These are phyloP conservation scores for Chitala chitala DNA, from an alignment of 2,113 vertebrate genomes.

Conservation along the genomic window DNA sequence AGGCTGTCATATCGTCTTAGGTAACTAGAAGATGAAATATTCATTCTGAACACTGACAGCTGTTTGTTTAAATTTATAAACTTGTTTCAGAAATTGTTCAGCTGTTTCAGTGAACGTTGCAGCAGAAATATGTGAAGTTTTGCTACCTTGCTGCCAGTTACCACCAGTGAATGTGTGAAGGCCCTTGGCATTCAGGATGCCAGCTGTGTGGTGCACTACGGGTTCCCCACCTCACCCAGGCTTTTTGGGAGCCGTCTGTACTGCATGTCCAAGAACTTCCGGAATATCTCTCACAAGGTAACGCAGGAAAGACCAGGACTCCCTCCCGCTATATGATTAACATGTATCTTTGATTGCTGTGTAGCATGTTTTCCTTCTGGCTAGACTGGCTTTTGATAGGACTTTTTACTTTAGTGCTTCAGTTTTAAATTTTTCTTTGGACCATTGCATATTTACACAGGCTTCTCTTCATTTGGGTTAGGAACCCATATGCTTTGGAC, in stretches of 20 bases:
- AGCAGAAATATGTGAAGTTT: not conserved
- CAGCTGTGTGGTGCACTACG: slow-evolving; percentile 77
- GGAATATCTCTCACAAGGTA: slow-evolving; percentile 60
- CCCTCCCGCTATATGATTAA: no score
- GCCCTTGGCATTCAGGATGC: slow-evolving; percentile 76
- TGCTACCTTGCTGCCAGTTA: slow-evolving; percentile 56
- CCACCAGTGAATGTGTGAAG: slow-evolving; percentile 69
- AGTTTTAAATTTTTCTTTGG: no score
- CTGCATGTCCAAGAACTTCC: slow-evolving; percentile 74
- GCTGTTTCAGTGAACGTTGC: not conserved
- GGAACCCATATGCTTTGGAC: no score
- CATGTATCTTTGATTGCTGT: no score
- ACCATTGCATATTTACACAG: no score
- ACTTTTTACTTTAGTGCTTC: no score
- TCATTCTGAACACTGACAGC: not conserved
- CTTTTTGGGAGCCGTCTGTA: slow-evolving; percentile 71
- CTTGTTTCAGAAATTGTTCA: not conserved
- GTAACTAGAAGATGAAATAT: slow-evolving; percentile 55
- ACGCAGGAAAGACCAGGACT: not conserved
- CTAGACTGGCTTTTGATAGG: no score
- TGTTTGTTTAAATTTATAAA: not conserved
- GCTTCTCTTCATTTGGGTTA: no score
- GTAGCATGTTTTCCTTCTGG: no score
- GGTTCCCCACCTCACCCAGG: slow-evolving; percentile 71
- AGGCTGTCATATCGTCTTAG: slow-evolving; percentile 67